These are phyloP conservation scores for Pachyuromys duprasi DNA, from an alignment of 2,797 vertebrate species.

Conservation along the genomic window DNA sequence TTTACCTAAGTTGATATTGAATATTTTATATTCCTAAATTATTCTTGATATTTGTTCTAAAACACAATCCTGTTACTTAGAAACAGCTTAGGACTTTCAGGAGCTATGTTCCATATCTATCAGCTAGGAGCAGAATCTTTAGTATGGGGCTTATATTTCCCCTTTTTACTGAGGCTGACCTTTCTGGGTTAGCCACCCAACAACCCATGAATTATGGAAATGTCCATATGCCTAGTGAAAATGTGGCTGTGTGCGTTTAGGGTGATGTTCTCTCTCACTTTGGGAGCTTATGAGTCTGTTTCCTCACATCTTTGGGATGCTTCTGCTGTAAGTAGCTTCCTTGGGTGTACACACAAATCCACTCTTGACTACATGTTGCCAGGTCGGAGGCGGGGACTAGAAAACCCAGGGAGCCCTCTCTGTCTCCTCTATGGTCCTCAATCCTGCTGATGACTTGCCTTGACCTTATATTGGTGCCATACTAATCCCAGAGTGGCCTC, in stretches of 20 bases:
- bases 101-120: background rate
- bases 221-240: background rate
- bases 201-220: rapidly evolving
- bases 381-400: too few relatives aligned
- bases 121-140: background rate
- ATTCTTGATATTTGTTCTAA: background rate
- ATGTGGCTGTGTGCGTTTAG: background rate
- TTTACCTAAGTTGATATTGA: background rate
- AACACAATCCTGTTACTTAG: background rate
- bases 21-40: background rate
- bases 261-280: background rate
- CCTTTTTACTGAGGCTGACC: rapidly evolving
- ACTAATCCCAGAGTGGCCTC: background rate
- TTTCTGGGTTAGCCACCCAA: background rate
- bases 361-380: rapidly evolving
- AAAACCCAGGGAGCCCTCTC: background rate
- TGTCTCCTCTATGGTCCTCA: background rate
- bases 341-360: rapidly evolving
- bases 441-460: background rate
- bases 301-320: rapidly evolving
- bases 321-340: background rate
- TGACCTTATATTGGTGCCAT: background rate
- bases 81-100: background rate
- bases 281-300: rapidly evolving
- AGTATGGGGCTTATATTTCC: background rate